Percentiles rank a stretch among this genome's conserved stretches.
Conservation (phyloP, 2,113 vertebrate genomes). For the Lutjanus erythropterus region DNA sequence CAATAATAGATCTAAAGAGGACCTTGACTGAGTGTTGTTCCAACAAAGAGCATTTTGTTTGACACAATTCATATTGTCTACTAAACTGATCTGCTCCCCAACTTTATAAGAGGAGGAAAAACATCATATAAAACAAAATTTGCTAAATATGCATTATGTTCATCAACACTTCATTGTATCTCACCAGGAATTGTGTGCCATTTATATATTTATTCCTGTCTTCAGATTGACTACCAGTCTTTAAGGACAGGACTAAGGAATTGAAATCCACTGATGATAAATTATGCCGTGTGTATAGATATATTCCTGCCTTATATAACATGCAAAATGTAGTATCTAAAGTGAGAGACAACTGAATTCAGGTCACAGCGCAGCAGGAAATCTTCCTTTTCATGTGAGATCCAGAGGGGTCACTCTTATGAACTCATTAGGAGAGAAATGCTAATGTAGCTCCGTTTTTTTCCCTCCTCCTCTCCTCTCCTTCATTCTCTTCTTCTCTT, state of each 20-base stretch:
- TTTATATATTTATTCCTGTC: slow-evolving; percentile 36
- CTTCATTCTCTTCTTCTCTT: slow-evolving; percentile 33
- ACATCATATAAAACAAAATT: slow-evolving; percentile 41
- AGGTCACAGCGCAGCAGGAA: slow-evolving; percentile 91
- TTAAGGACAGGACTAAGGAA: slow-evolving; percentile 37
- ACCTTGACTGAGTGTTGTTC: slow-evolving; percentile 75
- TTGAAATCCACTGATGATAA: slow-evolving; percentile 64
- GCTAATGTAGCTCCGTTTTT: slow-evolving; percentile 78
- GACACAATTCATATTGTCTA: slow-evolving; percentile 68
- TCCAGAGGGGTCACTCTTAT: slow-evolving; percentile 91
- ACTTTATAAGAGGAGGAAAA: slow-evolving; percentile 34
- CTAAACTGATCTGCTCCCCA: slow-evolving; percentile 46
- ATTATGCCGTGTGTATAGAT: slow-evolving; percentile 82
- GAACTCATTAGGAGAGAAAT: slow-evolving; percentile 93
- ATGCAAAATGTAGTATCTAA: slow-evolving; percentile 81
- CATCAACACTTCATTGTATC: slow-evolving; percentile 26
- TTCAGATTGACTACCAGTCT: slow-evolving; percentile 35
- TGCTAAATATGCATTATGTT: slow-evolving; percentile 43
- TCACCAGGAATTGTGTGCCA: slow-evolving; percentile 7
- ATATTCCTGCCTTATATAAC: slow-evolving; percentile 81
- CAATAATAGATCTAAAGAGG: slow-evolving; percentile 80
- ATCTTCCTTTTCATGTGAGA: slow-evolving; percentile 91
- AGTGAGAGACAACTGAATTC: slow-evolving; percentile 86
- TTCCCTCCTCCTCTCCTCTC: slow-evolving; percentile 8
- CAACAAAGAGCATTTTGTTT: slow-evolving; percentile 79